A percentile compares a stretch with the other conserved stretches of the same genome.
phyloP scores from a whole-genome alignment of 2,113 vertebrate genomes.

The Lepus americanus region DNA sequence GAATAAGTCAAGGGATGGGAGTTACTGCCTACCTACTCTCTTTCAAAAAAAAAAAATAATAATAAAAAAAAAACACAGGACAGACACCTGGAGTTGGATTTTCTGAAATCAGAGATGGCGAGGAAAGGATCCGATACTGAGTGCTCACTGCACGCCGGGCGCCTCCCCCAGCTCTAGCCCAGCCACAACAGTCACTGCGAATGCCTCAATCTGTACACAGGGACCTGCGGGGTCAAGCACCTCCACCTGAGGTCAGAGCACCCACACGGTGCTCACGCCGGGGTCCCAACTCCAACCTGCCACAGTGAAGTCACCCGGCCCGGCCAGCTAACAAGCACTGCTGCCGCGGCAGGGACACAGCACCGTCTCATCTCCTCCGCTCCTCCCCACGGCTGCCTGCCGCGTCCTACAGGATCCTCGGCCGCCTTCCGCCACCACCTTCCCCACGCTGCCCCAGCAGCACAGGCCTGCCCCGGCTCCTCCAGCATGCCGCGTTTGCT shows the following conservation, averaged over 20 bases:
- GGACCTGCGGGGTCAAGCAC: neutral
- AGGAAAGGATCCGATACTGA: neutral
- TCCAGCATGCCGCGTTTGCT: neutral
- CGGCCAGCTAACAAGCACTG: neutral
- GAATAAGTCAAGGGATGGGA: too few species aligned
- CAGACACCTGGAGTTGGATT: neutral
- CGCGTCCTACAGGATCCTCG: neutral
- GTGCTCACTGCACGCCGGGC: neutral
- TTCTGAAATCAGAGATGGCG: neutral
- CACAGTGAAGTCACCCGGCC: neutral
- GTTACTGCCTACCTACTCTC: too few species aligned
- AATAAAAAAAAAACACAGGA: neutral
- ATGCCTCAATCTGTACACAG: neutral
- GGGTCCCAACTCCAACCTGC: neutral
- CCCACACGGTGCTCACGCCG: neutral
- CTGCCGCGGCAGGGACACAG: neutral
- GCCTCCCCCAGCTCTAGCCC: neutral
- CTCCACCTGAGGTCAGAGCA: neutral
- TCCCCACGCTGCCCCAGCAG: neutral
- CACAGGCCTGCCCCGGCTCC: neutral
- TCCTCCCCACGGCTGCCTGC: neutral
- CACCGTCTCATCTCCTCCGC: neutral
- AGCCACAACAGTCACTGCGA: neutral
- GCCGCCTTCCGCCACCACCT: neutral
- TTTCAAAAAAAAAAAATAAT: too few species aligned